Base-by-base conservation (phyloP, 2,888 invertebrate genomes). In the Helobdella robusta region DNA sequence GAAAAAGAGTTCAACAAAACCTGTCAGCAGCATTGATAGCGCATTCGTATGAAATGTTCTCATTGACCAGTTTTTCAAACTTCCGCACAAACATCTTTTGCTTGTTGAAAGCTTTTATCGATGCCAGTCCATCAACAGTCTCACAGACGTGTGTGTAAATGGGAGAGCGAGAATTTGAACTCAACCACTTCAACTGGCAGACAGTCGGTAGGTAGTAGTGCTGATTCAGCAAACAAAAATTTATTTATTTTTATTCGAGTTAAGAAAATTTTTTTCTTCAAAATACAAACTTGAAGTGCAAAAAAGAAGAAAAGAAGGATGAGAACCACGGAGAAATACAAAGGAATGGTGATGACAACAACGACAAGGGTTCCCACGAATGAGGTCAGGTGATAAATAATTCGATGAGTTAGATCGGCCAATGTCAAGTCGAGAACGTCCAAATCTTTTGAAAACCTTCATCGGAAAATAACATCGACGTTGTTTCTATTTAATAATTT, bases 41-140 rank as follows among this genome's bases (percentile, higher is more conserved):
- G 68, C 77, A 78, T 68, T 75, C 76, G 80, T 90, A 91, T 52
- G 87, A 83, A 81, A 92, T 89, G 66, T 78, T 78, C 67, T 74
- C 75, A 66, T 78, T 78, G n/a, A 78, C 76, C 40, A 73, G 73
- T n/a, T 70, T 61, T 23, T 73, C 70, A 1, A 75, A 75, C 62
- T 46, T 62, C 3, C 20, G 23, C 30, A 56, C 54, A 66, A 78
- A 78, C 34, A 73, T 68, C 8, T 72, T 65, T 64, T 74, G 68
- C n/a, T 72, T 70, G 32, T 72, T 68, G 69, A 76, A 79, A 1
- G 78, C 78, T 60, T 78, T 66, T 54, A 79, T 77, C 18, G 75
- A 74, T 28, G 73, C 70, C 6, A 75, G 74, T 59, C 78, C 78
- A 1, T 89, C 88, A 25, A 79, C 72, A n/a, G 77, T 76, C 71